A percentile compares a stretch with the other conserved stretches of the same genome.
Conservation (phyloP, 1,140 invertebrate genomes). For the Asobara japonica region DNA sequence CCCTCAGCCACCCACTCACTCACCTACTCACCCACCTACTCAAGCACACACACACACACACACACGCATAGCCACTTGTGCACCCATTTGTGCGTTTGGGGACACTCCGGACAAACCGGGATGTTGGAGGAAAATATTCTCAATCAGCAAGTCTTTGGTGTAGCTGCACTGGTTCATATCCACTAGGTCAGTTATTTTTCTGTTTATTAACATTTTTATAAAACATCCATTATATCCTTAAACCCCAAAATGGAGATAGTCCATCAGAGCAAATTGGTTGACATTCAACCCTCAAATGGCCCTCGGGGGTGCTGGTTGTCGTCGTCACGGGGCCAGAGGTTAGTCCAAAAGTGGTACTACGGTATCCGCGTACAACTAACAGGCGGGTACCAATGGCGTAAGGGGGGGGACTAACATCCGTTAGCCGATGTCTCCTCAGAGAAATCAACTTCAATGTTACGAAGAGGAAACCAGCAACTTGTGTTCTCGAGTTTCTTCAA, state of each 20-base stretch:
- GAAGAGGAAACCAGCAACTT: constrained; percentile 39
- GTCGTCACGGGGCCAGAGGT: constrained; percentile 30
- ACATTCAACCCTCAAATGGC: constrained; percentile 50
- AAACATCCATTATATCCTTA: background rate
- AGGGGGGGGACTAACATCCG: constrained; percentile 36
- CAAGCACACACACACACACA: no score
- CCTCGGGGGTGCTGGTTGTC: constrained; percentile 47
- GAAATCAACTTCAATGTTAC: constrained; percentile 51
- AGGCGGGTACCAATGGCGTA: constrained; percentile 27
- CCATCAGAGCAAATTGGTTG: constrained; percentile 56
- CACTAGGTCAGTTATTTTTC: no score
- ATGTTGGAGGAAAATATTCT: no score
- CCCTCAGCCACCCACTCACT: no score
- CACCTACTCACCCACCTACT: no score
- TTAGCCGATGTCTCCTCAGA: constrained; percentile 48
- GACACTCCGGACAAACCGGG: no score
- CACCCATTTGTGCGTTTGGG: no score
- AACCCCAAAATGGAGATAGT: constrained; percentile 17
- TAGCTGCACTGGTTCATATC: no score
- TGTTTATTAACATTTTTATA: no score
- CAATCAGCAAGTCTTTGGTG: no score
- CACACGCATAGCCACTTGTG: no score
- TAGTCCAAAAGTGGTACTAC: constrained; percentile 37
- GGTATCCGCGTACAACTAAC: constrained; percentile 34
- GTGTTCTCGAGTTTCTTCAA: constrained; percentile 48